Evolutionary conservation across 1,140 invertebrate genomes (phyloP).

Genomic region (Drosophila seguyi): DNA sequence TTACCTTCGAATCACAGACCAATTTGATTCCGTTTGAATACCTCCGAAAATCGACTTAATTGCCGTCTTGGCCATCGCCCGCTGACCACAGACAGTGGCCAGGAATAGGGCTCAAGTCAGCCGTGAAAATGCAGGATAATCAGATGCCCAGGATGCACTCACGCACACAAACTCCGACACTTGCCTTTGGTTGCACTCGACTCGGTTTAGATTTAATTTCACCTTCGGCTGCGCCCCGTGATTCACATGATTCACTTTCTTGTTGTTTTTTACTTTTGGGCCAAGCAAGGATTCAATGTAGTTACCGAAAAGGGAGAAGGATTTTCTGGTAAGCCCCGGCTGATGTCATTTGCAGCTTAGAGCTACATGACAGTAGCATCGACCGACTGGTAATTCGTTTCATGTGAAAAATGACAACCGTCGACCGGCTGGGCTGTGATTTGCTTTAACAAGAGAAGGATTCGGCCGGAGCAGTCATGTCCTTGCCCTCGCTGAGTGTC

Average conservation of each 20-base stretch:
- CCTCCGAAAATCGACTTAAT: slow-evolving; percentile 29
- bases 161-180: slow-evolving; percentile 7
- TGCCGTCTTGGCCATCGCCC: slow-evolving; percentile 22
- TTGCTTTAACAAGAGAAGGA: slow-evolving; percentile 55
- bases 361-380: slow-evolving; percentile 64
- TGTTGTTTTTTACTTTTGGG: not conserved
- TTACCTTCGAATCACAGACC: slow-evolving; percentile 2
- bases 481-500: slow-evolving; percentile 14
- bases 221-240: slow-evolving; percentile 31
- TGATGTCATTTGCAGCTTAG: slow-evolving; percentile 70
- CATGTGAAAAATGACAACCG: slow-evolving; percentile 78
- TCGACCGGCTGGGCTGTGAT: slow-evolving; percentile 61
- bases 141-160: slow-evolving; percentile 29
- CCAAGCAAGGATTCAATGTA: slow-evolving; percentile 23
- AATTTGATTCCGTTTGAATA: slow-evolving; percentile 15
- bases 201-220: slow-evolving; percentile 46
- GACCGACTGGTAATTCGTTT: slow-evolving; percentile 44
- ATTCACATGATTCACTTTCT: slow-evolving; percentile 2
- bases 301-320: slow-evolving; percentile 20
- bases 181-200: slow-evolving; percentile 22
- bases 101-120: slow-evolving; percentile 50
- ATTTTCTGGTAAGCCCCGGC: slow-evolving; percentile 36
- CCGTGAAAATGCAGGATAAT: slow-evolving; percentile 60
- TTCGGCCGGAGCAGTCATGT: slow-evolving; percentile 26
- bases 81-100: slow-evolving; percentile 20